Evolutionary conservation across 2,113 vertebrate species (phyloP).

Genomic region (Helogale parvula): DNA sequence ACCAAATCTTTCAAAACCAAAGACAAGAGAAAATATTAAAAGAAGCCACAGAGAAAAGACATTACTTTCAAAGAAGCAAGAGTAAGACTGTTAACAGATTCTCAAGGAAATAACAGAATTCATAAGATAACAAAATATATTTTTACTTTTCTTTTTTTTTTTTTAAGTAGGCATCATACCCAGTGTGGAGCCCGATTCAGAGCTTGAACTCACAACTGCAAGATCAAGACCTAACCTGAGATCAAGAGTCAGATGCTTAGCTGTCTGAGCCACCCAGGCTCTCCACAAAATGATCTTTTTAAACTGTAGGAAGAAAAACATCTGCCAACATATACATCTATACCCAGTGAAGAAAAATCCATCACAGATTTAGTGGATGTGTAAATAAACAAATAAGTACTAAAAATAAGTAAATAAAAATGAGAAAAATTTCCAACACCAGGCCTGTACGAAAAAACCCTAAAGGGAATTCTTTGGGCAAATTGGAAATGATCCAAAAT

Average conservation of each 20-base stretch:
- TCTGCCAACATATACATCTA: background rate
- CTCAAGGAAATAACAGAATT: background rate
- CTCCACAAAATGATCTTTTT: background rate
- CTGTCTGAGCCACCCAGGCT: no score
- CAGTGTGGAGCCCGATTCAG: no score
- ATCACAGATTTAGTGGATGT: background rate
- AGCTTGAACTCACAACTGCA: no score
- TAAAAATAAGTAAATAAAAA: background rate
- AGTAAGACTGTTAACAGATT: background rate
- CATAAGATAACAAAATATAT: background rate
- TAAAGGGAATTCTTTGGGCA: background rate
- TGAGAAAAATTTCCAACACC: background rate
- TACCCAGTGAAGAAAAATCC: background rate
- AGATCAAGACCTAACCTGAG: no score
- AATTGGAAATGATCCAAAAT: background rate
- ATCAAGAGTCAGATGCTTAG: no score
- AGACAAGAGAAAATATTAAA: background rate
- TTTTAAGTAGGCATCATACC: no score
- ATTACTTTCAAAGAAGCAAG: background rate
- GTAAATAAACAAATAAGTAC: background rate
- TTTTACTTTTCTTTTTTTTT: background rate
- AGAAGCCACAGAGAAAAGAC: background rate
- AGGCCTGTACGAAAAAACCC: background rate
- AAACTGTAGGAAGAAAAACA: background rate
- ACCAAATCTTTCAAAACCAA: background rate